Conservation (phyloP, 2,888 invertebrate species). For the Drosophila rubida region DNA sequence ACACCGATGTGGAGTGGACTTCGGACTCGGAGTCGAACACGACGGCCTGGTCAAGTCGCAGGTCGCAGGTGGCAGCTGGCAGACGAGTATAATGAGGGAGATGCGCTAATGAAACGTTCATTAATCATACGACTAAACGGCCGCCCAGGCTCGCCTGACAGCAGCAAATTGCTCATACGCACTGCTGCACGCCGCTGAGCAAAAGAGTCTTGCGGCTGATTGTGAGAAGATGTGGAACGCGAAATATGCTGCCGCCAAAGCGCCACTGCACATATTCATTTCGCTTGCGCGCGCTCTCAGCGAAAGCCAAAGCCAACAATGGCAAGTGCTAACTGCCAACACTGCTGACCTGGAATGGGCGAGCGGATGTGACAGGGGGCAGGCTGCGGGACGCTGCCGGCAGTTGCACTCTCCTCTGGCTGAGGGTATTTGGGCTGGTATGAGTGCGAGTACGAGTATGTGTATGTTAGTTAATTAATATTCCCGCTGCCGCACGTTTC, state of each 20-base stretch:
- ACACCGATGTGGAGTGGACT: conserved; percentile 2
- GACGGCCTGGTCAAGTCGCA: conserved; percentile 24
- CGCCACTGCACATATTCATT: conserved; percentile 22
- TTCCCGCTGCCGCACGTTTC: conserved; percentile 76
- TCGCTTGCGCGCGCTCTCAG: neutral
- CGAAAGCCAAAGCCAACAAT: conserved; percentile 52
- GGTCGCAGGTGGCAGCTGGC: conserved; percentile 15
- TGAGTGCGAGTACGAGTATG: conserved; percentile 30
- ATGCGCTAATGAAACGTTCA: conserved; percentile 76
- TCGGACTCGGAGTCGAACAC: neutral
- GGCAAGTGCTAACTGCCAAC: conserved; percentile 64
- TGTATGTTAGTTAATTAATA: conserved; percentile 81
- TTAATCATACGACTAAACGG: conserved; percentile 72
- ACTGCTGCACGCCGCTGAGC: conserved; percentile 29
- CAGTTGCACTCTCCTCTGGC: conserved; percentile 20
- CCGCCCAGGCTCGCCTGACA: conserved; percentile 35
- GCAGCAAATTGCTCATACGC: conserved; percentile 54
- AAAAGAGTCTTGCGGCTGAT: conserved; percentile 20
- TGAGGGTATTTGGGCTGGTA: conserved; percentile 3
- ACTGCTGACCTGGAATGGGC: conserved; percentile 27
- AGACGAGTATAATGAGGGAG: conserved; percentile 57
- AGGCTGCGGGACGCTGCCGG: neutral
- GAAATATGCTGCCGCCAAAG: conserved; percentile 26
- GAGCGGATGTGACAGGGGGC: neutral
- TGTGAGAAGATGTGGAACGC: conserved; percentile 34